Evolutionary conservation across 2,888 invertebrate genomes (phyloP).

Genomic region (Drosophila tripunctata): DNA sequence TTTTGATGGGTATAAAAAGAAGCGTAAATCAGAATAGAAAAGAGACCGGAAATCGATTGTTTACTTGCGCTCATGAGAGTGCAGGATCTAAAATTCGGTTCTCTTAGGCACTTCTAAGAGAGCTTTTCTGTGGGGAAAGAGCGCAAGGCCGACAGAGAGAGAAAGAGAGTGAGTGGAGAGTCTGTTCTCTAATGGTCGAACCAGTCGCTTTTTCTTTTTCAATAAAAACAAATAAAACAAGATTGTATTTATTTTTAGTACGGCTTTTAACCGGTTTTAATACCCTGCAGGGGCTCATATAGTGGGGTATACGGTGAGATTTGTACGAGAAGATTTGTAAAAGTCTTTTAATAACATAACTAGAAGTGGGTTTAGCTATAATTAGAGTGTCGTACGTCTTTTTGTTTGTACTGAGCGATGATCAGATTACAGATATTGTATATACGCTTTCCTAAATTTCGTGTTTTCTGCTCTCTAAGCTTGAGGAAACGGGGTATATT

Average conservation of each 20-base stretch:
- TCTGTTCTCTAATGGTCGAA: not conserved
- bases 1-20: not conserved
- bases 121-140: not conserved
- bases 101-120: slow-evolving; percentile 12
- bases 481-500: too few relatives aligned
- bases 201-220: slow-evolving; percentile 22
- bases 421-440: too few relatives aligned
- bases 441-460: too few relatives aligned
- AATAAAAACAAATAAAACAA: slow-evolving; percentile 8
- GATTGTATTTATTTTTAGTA: slow-evolving; percentile 41
- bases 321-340: too few relatives aligned
- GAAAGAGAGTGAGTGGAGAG: not conserved
- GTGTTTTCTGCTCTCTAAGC: too few relatives aligned
- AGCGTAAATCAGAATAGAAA: not conserved
- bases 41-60: slow-evolving; percentile 4
- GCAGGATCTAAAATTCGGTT: not conserved
- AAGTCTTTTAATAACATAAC: too few relatives aligned
- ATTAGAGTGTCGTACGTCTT: too few relatives aligned
- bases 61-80: not conserved
- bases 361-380: too few relatives aligned
- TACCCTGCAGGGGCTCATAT: not conserved
- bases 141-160: not conserved
- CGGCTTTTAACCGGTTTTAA: slow-evolving; percentile 58
- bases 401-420: too few relatives aligned
- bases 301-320: not conserved